phyloP scores from a whole-genome alignment of 2,797 vertebrate genomes.

The Sebastiscus albofasciatus region DNA sequence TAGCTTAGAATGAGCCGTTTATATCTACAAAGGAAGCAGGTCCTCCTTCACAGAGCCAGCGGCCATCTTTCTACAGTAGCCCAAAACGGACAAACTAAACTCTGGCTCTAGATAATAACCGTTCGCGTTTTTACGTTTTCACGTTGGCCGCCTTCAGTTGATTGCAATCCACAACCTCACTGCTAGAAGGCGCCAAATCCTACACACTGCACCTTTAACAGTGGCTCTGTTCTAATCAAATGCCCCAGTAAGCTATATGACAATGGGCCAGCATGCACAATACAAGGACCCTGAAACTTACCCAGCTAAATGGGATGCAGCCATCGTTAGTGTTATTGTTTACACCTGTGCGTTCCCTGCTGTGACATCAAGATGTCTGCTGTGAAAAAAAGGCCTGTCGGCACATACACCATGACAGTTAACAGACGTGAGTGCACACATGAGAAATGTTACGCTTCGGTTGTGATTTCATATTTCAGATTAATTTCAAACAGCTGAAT shows the following conservation, averaged over 20 bases:
- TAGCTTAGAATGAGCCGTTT: too few species aligned
- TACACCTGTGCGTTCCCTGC: background rate
- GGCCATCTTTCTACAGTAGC: too few species aligned
- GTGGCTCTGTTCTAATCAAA: background rate
- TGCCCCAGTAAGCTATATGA: background rate
- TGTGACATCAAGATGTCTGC: background rate
- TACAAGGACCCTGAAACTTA: background rate
- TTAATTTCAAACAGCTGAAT: conserved; percentile 1
- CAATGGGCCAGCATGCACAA: background rate
- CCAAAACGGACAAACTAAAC: too few species aligned
- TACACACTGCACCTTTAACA: background rate
- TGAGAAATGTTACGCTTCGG: background rate
- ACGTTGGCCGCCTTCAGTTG: too few species aligned
- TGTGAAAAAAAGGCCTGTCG: background rate
- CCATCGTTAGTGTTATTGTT: background rate
- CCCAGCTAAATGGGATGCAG: background rate
- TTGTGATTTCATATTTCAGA: conserved; percentile 15
- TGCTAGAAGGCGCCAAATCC: too few species aligned
- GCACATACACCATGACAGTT: background rate
- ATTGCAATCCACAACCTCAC: too few species aligned
- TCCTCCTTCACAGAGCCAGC: too few species aligned
- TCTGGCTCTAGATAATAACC: too few species aligned
- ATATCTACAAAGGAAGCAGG: too few species aligned
- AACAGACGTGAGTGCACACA: background rate
- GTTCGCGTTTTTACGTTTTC: too few species aligned